Evolutionary conservation across 2,888 invertebrate genomes (phyloP), one percentile per base, ranked within the genome.

Genomic region (Suillia variegata): DNA sequence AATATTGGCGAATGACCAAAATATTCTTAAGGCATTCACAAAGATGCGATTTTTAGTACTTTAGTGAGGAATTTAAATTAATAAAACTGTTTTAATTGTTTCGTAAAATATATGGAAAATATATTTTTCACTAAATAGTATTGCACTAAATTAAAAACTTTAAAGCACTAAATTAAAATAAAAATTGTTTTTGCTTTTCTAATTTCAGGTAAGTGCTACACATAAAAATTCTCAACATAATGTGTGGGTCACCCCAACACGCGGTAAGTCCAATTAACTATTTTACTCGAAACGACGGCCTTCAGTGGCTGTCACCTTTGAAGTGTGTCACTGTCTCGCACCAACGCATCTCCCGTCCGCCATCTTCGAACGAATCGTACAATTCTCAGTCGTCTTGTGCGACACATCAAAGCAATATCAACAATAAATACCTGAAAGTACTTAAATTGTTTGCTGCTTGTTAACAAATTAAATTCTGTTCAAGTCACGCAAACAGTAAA

Each of bases 381-480:
- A 31, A 31, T 31, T 31, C n/a, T n/a, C n/a, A n/a, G n/a, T n/a
- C n/a, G n/a, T 26, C 10, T 26, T 5, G 26, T 26, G 26, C 5
- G 6, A 6, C 26, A 26, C 26, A 5, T 26, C 6, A 26, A 13
- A n/a, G 3, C 38, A 38, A 38, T n/a, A 38, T 38, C 38, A 38
- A 38, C 38, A 38, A 38, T 38, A 45, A 45, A 45, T 45, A 18
- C 17, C 45, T 45, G 4, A 45, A 38, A 45, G 20, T 45, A 45
- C 45, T 45, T 45, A 38, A 38, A 38, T 13, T 38, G 38, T 38
- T 20, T 45, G 20, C 20, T 20, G 45, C 45, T 45, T 20, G 45
- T 45, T 45, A 45, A 45, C 18, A 45, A 45, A 45, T 45, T 45
- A 45, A 45, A 45, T 45, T 45, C 18, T 17, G 17, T 20, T 45